phyloP scores from a whole-genome alignment of 2,113 vertebrate genomes.

The Pardalotus punctatus region DNA sequence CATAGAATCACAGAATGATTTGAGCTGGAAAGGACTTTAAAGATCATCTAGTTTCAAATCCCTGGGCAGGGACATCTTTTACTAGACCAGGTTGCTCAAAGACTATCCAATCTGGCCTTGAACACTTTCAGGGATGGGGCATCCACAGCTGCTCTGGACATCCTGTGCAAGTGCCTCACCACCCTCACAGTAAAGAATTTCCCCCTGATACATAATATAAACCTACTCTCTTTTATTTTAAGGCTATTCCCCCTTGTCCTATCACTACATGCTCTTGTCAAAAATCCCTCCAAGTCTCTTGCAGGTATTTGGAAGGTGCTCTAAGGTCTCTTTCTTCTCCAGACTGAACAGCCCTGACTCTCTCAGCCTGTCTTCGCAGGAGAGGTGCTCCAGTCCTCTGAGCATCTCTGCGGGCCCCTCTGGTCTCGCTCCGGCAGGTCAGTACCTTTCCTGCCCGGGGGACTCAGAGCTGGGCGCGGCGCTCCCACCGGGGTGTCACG shows the following conservation, averaged over 20 bases:
- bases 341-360: background rate
- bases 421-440: background rate
- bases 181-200: background rate
- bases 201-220: background rate
- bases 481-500: fast-evolving
- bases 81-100: background rate
- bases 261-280: background rate
- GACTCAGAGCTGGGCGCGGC: fast-evolving
- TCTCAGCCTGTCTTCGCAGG: background rate
- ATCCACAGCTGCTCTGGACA: background rate
- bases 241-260: background rate
- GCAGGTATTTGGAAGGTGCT: background rate
- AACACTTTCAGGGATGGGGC: background rate
- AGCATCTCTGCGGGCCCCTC: background rate
- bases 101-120: background rate
- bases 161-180: background rate
- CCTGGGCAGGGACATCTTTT: background rate
- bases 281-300: background rate
- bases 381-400: background rate
- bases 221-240: background rate
- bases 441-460: fast-evolving
- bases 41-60: background rate
- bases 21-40: background rate
- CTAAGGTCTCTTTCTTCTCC: background rate
- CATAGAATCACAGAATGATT: background rate